Conservation (phyloP, 2,888 invertebrate genomes). For the Tinea pellionella region DNA sequence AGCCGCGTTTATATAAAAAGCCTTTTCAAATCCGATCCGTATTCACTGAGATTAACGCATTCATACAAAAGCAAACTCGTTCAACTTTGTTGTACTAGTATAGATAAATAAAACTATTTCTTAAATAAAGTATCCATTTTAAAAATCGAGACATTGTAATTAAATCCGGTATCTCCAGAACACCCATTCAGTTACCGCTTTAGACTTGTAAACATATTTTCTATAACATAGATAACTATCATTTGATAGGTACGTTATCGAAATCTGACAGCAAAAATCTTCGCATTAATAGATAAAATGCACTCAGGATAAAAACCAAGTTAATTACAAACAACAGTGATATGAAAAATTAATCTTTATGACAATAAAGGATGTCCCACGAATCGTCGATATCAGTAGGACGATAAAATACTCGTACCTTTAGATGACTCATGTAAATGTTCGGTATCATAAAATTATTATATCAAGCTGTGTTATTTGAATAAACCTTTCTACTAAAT, state of each 20-base stretch:
- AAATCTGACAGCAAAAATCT: neutral
- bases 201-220: neutral
- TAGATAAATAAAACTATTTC: too few species aligned
- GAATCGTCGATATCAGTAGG: neutral
- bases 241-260: neutral
- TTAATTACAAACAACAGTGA: neutral
- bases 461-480: neutral
- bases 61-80: too few species aligned
- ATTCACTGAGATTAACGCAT: too few species aligned
- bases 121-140: too few species aligned
- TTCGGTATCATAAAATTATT: conserved; percentile 2
- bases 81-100: too few species aligned
- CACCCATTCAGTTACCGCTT: too few species aligned
- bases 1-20: too few species aligned
- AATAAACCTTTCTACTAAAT: neutral
- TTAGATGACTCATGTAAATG: neutral
- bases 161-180: too few species aligned
- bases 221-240: neutral
- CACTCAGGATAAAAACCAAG: neutral
- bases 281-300: neutral
- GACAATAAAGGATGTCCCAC: neutral
- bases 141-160: too few species aligned
- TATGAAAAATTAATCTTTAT: neutral
- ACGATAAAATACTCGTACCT: neutral
- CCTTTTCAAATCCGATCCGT: too few species aligned